Evolutionary conservation across 2,113 vertebrate species (phyloP).

Genomic region (Mus spicilegus): DNA sequence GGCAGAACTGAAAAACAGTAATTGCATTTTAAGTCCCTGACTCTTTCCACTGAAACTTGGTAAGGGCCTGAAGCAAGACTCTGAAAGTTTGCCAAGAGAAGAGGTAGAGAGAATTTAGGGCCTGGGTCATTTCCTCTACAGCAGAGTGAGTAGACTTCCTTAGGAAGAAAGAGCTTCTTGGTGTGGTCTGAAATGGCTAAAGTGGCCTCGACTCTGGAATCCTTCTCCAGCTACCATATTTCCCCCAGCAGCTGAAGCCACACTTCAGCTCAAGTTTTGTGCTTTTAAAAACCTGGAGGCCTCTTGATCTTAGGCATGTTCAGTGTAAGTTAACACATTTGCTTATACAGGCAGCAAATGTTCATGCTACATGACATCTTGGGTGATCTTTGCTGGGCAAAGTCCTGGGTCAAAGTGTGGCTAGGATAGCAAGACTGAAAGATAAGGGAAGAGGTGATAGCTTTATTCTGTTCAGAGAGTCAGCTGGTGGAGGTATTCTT

Average conservation of each 20-base stretch:
- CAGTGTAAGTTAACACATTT: background rate
- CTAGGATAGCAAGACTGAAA: background rate
- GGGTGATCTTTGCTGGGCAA: background rate
- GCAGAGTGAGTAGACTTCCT: background rate
- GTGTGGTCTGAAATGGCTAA: background rate
- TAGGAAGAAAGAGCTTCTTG: background rate
- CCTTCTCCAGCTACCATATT: background rate
- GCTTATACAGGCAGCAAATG: background rate
- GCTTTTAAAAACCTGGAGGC: background rate
- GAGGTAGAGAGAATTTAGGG: background rate
- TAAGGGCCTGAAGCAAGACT: background rate
- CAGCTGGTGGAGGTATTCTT: background rate
- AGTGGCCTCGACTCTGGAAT: background rate
- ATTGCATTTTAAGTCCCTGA: background rate
- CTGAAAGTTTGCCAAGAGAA: background rate
- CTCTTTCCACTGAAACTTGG: background rate
- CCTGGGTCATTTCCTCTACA: background rate
- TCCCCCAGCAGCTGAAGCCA: background rate
- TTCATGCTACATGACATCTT: background rate
- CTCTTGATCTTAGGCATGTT: background rate
- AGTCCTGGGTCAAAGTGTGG: background rate
- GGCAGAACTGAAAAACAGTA: background rate
- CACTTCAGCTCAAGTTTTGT: background rate
- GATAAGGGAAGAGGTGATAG: background rate
- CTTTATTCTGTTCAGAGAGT: background rate